These are phyloP conservation scores for Dissostichus mawsoni DNA, from an alignment of 2,113 vertebrate genomes.

Conservation along the genomic window DNA sequence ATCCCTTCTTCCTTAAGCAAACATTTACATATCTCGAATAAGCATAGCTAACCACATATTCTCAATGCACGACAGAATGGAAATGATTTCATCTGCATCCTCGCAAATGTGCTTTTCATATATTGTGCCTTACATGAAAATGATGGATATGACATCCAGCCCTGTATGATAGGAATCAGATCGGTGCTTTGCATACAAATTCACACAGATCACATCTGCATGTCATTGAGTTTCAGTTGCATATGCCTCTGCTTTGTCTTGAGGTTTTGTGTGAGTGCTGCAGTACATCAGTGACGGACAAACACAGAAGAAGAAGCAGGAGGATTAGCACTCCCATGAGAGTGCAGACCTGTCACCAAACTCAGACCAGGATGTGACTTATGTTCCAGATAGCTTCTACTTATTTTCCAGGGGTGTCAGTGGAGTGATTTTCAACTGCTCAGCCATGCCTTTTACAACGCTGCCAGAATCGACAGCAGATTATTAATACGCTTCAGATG, in stretches of 20 bases:
- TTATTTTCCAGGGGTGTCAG: conserved; percentile 65
- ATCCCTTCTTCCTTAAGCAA: not conserved
- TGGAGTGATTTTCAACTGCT: conserved; percentile 61
- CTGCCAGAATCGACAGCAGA: conserved; percentile 56
- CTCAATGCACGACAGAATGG: conserved; percentile 30
- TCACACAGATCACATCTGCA: conserved; percentile 66
- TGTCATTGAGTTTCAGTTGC: conserved; percentile 64
- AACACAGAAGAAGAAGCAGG: conserved; percentile 62
- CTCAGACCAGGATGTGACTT: conserved; percentile 70
- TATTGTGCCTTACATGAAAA: conserved; percentile 66
- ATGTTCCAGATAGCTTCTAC: conserved; percentile 62
- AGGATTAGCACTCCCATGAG: conserved; percentile 66
- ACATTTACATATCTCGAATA: conserved; percentile 64
- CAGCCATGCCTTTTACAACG: conserved; percentile 49
- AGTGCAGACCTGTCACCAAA: conserved; percentile 72
- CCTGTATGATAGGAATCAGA: conserved; percentile 61
- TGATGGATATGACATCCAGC: conserved; percentile 71
- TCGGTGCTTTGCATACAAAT: conserved; percentile 73
- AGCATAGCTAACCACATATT: conserved; percentile 49
- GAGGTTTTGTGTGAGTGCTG: conserved; percentile 15
- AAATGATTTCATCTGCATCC: conserved; percentile 38
- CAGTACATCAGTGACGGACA: conserved; percentile 48
- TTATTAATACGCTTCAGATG: conserved; percentile 73
- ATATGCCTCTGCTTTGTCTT: conserved; percentile 59
- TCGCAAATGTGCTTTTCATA: conserved; percentile 49